Percentiles rank a stretch among this genome's conserved stretches.
phyloP scores from a whole-genome alignment of 2,797 vertebrate species.

The Periparus ater region DNA sequence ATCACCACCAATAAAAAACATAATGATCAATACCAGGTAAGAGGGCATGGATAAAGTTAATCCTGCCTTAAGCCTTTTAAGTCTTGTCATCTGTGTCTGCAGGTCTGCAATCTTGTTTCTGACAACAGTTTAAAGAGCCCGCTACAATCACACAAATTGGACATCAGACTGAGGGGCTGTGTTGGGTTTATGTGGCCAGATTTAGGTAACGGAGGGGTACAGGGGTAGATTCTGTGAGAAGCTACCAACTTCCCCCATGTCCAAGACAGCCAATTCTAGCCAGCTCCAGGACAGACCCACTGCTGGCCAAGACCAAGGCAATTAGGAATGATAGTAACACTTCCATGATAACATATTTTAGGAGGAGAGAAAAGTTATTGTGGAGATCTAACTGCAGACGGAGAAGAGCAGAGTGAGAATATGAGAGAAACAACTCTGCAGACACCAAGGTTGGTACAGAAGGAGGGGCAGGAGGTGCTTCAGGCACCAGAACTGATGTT shows the following conservation, averaged over 20 bases:
- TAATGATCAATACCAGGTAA: not conserved
- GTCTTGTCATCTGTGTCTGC: not conserved
- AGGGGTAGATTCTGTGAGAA: not conserved
- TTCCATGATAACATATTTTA: not conserved
- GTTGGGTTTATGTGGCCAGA: not conserved
- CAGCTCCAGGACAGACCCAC: not conserved
- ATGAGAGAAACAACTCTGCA: not conserved
- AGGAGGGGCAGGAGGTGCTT: not conserved
- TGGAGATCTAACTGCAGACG: not conserved
- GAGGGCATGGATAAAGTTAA: not conserved
- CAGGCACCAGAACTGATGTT: not conserved
- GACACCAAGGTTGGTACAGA: not conserved
- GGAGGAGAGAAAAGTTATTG: not conserved
- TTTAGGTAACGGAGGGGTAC: fast-evolving
- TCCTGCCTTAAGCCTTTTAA: not conserved
- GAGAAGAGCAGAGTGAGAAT: not conserved
- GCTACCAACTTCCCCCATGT: not conserved
- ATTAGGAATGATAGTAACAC: not conserved
- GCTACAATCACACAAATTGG: not conserved
- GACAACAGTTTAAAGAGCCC: not conserved
- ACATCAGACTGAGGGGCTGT: not conserved
- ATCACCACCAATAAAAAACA: not conserved
- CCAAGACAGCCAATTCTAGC: not conserved
- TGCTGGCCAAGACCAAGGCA: not conserved
- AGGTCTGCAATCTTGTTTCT: not conserved